Conservation (phyloP, 2,113 vertebrate genomes). For the Rhodinocichla rosea region DNA sequence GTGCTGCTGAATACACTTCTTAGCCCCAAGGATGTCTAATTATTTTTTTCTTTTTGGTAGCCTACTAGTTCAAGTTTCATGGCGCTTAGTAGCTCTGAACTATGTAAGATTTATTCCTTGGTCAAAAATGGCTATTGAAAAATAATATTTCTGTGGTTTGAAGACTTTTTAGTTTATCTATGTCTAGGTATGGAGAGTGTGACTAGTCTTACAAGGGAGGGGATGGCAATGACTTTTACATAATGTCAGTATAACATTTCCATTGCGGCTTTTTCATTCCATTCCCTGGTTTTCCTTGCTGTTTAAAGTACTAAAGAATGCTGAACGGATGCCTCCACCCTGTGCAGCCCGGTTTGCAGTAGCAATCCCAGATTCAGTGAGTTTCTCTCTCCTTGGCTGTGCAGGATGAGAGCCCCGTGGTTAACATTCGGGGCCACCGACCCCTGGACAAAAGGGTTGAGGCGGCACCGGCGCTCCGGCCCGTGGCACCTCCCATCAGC, state of each 20-base stretch:
- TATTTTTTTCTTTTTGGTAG: not conserved
- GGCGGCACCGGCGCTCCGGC: not conserved
- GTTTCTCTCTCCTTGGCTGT: not conserved
- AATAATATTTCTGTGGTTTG: not conserved
- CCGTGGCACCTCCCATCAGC: constrained; percentile 70
- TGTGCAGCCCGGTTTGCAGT: not conserved
- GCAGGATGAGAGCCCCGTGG: not conserved
- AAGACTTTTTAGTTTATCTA: not conserved
- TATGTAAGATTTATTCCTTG: not conserved
- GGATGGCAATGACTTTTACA: not conserved
- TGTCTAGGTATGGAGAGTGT: not conserved
- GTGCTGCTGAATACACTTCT: not conserved
- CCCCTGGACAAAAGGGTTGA: constrained; percentile 48
- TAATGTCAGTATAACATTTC: not conserved
- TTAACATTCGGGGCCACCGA: constrained; percentile 73
- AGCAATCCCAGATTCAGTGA: not conserved
- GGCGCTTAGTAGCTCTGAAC: not conserved
- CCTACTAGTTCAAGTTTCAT: not conserved
- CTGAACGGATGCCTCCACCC: accelerated
- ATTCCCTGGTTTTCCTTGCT: not conserved
- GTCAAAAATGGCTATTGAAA: not conserved
- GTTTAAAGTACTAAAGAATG: not conserved
- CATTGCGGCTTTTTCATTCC: not conserved
- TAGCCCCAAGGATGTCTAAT: not conserved
- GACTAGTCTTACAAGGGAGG: not conserved